Base-by-base conservation (phyloP, 2,113 vertebrate genomes). In the Orthonyx spaldingii region DNA sequence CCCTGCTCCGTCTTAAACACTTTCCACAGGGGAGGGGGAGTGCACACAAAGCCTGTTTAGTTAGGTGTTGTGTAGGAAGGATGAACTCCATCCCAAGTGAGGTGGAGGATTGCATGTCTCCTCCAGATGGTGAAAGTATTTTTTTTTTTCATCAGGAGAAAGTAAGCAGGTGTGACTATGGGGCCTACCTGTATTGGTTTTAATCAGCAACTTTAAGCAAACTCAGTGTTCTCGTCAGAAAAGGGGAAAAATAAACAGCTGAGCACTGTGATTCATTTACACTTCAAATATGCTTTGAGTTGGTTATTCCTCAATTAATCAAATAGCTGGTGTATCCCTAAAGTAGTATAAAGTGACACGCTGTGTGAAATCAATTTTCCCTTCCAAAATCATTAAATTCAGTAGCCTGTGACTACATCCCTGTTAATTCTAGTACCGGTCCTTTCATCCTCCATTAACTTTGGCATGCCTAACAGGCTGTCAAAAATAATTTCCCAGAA, bases 381-480 rank as follows among this genome's bases (percentile, higher is more conserved):
- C 97, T 97, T 98, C 98, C 97, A 97, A 98, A 98, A 98, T 98
- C 98, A 98, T 98, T 98, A 98, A 98, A 98, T 97, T 97, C 98
- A 98, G 98, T 96, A 97, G 97, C 98, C 97, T 96, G 94, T 97
- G 98, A 98, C 97, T 98, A 97, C 95, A 97, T 97, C 95, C 94
- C 94, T 97, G 97, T 97, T 98, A 98, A 98, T 98, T 98, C 97
- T 96, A 97, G 97, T 96, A 97, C 97, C 92, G 28, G 93, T 97
- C 96, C 98, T 98, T 98, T 98, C 98, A 98, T 95, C 97, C 98
- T 98, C 98, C 98, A 99, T 99, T 99, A 99, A 98, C 97, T 98
- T 55, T 97, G 97, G 97, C 97, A 95, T 97, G 98, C 98, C 98
- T 98, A 98, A 98, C 98, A 98, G 98, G 96, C 98, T 98, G 98